Evolutionary conservation across 2,888 invertebrate species (phyloP), one percentile per base, ranked within the genome.

Genomic region (Anagyrus pseudococci): DNA sequence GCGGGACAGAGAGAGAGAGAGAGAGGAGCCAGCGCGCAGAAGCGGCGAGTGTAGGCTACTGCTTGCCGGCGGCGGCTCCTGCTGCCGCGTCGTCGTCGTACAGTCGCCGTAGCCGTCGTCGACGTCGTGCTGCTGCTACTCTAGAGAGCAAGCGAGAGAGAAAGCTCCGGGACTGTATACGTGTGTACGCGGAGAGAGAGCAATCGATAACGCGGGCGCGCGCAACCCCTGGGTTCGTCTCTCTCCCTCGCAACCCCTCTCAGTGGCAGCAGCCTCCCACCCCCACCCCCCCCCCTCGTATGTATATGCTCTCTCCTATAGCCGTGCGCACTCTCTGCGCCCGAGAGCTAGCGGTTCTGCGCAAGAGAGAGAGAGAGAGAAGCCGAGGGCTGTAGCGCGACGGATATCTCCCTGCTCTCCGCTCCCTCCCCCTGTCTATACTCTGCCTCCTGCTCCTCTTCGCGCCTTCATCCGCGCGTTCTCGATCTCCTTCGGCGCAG

Each of bases 161-260:
- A n/a, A n/a, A n/a, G n/a, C n/a, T n/a, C n/a, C n/a, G n/a, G n/a
- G n/a, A n/a, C n/a, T n/a, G n/a, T n/a, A n/a, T n/a, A n/a, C n/a
- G n/a, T n/a, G n/a, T n/a, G n/a, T n/a, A n/a, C n/a, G 54, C 52
- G 58, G 60, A 43, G 43, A 22, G 46, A 8, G 46, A 46, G 48
- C 43, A 22, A 37, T 57, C 47, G 43, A 44, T 53, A 54, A 44
- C 47, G 50, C 41, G 44, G 57, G 44, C 57, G 19, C 57, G 62
- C 52, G 40, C 47, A 26, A 40, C 40, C 53, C 22, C 41, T 13
- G 37, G 26, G 13, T 33, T 25, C 29, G 13, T 33, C 7, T 23
- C 50, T 46, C 20, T 52, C 46, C 29, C n/a, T 7, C 26, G 8
- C 22, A 22, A 22, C 17, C 22, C 52, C 40, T 29, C 52, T 23